Evolutionary conservation across 2,888 invertebrate species (phyloP), one percentile per base, ranked within the genome.

Genomic region (Troglohyphantes excavatus): DNA sequence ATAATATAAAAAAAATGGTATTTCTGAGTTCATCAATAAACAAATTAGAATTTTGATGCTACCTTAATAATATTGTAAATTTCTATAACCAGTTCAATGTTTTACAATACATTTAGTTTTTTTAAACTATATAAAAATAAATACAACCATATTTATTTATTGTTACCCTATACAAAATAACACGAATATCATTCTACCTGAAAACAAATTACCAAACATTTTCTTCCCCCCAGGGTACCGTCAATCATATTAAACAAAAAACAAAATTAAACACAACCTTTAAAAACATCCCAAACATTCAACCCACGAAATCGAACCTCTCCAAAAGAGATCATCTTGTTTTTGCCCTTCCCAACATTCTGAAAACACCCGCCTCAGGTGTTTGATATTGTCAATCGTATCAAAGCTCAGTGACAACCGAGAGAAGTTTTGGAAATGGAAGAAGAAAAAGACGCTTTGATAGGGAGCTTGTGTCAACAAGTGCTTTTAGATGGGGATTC

Each of bases 391-490:
- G 61, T 61, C 76, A 73, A 11, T 53, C 59, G 27, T 73, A 73
- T 59, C 53, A 53, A 73, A 53, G n/a, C n/a, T n/a, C 59, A 6
- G 26, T 29, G 59, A 76, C 76, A 76, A 33, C 59, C 33, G 27
- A 2, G 11, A 19, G 21, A 29, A 29, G 19, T 29, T 76, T 65
- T 26, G 0, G n/a, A 68, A 33, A 39, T 1, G 53, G 3, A 53
- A 17, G 6, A 67, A 67, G 33, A 29, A 68, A 59, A 61, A 19
- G 33, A 0, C n/a, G 6, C 17, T 39, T 70, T 39, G 19, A 6
- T 68, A 21, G 17, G 33, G 33, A n/a, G 33, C 26, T 27, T 61
- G 29, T 59, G 76, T 76, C 76, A 76, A 76, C 76, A 76, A 76
- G 76, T 76, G 76, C 26, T 3, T 21, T n/a, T 11, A 2, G 67